A percentile compares a stretch with the other conserved stretches of the same genome.
phyloP scores from a whole-genome alignment of 2,888 invertebrate species.

The Atethmia centrago region DNA sequence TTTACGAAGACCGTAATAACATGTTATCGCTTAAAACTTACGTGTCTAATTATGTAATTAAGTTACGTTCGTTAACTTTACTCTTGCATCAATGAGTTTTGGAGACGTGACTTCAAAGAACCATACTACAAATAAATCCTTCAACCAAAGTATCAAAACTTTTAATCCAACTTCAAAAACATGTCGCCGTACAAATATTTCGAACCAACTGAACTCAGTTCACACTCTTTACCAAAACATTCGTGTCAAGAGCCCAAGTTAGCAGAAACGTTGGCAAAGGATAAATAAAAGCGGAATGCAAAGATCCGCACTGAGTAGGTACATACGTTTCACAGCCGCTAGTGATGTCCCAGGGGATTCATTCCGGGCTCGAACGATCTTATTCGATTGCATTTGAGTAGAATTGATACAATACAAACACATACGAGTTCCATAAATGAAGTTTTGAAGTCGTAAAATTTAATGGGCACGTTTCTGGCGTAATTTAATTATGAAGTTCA shows the following conservation, averaged over 20 bases:
- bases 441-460: conserved; percentile 17
- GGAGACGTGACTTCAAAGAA: conserved; percentile 12
- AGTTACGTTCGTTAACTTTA: conserved; percentile 18
- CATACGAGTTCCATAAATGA: not conserved
- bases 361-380: conserved; percentile 59
- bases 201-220: conserved; percentile 71
- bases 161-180: conserved; percentile 52
- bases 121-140: conserved; percentile 56
- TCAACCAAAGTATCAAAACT: conserved; percentile 36
- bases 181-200: conserved; percentile 72
- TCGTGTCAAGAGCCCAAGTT: conserved; percentile 72
- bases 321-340: conserved; percentile 52
- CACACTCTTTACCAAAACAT: conserved; percentile 74
- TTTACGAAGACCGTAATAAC: not conserved
- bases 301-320: conserved; percentile 58
- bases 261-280: conserved; percentile 64
- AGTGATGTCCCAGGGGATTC: conserved; percentile 67
- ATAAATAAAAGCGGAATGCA: conserved; percentile 73
- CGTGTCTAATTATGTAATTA: conserved; percentile 20
- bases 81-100: conserved; percentile 24
- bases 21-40: not conserved
- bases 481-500: not conserved
- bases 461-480: not conserved
- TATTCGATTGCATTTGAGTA: conserved; percentile 40
- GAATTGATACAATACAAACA: conserved; percentile 30